phyloP scores from a whole-genome alignment of 2,888 invertebrate species.

The Melikaiella ostensackeni region DNA sequence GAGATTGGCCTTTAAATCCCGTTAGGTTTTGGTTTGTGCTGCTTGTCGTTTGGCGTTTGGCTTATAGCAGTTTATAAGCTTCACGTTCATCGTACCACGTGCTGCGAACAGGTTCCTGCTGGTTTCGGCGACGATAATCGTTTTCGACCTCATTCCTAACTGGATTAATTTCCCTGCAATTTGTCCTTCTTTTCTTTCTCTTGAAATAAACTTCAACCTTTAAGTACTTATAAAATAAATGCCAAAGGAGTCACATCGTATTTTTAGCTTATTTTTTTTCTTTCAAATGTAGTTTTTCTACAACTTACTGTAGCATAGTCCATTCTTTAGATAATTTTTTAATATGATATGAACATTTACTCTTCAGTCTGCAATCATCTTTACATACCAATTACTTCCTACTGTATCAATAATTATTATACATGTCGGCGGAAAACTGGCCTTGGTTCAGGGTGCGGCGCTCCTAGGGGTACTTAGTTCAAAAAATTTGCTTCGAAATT shows the following conservation, averaged over 20 bases:
- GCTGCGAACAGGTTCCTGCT: conserved; percentile 63
- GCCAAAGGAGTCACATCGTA: too few species aligned
- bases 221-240: too few species aligned
- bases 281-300: neutral
- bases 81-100: conserved; percentile 59
- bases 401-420: neutral
- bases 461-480: too few species aligned
- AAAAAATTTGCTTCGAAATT: too few species aligned
- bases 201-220: neutral
- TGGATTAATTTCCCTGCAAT: neutral
- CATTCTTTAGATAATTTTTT: neutral
- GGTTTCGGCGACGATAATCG: conserved; percentile 55
- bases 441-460: too few species aligned
- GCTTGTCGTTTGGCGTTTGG: conserved; percentile 48
- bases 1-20: conserved; percentile 72
- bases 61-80: conserved; percentile 31
- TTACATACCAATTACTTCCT: conserved; percentile 21
- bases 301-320: neutral
- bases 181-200: neutral
- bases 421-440: too few species aligned
- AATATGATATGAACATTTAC: neutral
- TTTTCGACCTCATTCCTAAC: conserved; percentile 1
- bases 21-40: conserved; percentile 60
- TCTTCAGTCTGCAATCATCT: neutral
- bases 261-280: too few species aligned